Conservation (phyloP, 2,888 invertebrate genomes). For the Oxycera nigricornis region DNA sequence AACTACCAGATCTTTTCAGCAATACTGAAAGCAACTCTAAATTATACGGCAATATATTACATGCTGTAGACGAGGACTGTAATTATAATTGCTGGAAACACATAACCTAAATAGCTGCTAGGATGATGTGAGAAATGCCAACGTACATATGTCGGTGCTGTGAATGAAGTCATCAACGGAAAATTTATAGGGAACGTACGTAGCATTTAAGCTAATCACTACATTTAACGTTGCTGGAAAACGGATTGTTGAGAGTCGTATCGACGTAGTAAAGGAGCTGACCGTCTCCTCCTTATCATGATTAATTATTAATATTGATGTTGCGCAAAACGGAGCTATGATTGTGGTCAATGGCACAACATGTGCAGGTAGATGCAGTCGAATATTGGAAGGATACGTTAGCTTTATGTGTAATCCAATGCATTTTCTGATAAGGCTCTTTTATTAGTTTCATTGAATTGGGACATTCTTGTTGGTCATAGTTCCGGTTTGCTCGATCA, state of each 20-base stretch:
- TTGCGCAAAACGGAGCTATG: too few species aligned
- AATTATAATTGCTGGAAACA: constrained; percentile 22
- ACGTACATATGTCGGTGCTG: not conserved
- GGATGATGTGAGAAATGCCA: not conserved
- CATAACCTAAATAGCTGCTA: constrained; percentile 16
- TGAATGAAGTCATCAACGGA: constrained; percentile 17
- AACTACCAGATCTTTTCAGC: not conserved
- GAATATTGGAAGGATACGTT: too few species aligned
- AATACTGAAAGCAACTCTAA: not conserved
- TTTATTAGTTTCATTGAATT: too few species aligned
- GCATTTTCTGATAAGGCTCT: too few species aligned
- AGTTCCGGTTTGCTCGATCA: too few species aligned
- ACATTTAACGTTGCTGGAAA: not conserved
- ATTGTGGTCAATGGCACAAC: too few species aligned
- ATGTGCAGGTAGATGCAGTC: too few species aligned
- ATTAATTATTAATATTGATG: too few species aligned
- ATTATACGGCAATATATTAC: constrained; percentile 4
- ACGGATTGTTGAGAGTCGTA: not conserved
- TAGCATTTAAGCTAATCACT: constrained; percentile 23
- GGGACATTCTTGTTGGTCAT: too few species aligned
- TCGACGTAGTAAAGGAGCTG: too few species aligned
- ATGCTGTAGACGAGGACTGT: not conserved
- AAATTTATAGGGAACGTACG: constrained; percentile 11
- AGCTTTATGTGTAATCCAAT: too few species aligned
- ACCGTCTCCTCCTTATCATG: too few species aligned